Evolutionary conservation across 2,113 vertebrate species (phyloP).

Genomic region (Tiliqua scincoides): DNA sequence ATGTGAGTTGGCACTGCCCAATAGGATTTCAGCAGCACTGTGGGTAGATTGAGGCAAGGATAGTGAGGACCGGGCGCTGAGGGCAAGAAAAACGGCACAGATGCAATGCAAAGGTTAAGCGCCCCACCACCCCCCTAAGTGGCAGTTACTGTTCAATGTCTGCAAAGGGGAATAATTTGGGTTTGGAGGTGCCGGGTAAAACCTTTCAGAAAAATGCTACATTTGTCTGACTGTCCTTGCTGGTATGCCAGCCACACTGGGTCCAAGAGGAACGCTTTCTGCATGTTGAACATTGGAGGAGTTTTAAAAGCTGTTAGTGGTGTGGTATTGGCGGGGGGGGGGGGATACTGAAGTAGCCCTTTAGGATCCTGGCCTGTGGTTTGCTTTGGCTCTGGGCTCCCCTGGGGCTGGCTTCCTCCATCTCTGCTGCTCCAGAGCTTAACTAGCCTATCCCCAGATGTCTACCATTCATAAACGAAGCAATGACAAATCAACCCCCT

Average conservation of each 20-base stretch:
- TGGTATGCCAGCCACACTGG: too few species aligned
- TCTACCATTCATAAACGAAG: conserved; percentile 44
- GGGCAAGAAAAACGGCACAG: neutral
- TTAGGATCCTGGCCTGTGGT: neutral
- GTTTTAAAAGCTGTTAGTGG: too few species aligned
- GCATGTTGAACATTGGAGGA: too few species aligned
- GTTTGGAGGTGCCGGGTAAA: neutral
- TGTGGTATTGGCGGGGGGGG: too few species aligned
- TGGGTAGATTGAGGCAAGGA: too few species aligned
- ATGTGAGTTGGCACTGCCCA: neutral
- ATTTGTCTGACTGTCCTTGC: accelerated
- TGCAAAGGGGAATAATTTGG: neutral
- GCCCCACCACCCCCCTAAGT: neutral
- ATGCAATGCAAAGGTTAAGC: neutral
- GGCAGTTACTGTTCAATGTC: neutral
- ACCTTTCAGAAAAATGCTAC: neutral
- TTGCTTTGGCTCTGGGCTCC: neutral
- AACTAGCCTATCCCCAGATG: neutral
- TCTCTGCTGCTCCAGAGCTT: neutral
- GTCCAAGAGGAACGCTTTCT: too few species aligned
- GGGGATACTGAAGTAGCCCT: neutral
- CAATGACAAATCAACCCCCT: neutral
- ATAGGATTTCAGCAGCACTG: neutral
- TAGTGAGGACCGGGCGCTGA: too few species aligned
- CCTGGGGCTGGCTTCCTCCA: neutral